phyloP scores from a whole-genome alignment of 1,140 invertebrate genomes.

The Pogonomyrmex californicus region DNA sequence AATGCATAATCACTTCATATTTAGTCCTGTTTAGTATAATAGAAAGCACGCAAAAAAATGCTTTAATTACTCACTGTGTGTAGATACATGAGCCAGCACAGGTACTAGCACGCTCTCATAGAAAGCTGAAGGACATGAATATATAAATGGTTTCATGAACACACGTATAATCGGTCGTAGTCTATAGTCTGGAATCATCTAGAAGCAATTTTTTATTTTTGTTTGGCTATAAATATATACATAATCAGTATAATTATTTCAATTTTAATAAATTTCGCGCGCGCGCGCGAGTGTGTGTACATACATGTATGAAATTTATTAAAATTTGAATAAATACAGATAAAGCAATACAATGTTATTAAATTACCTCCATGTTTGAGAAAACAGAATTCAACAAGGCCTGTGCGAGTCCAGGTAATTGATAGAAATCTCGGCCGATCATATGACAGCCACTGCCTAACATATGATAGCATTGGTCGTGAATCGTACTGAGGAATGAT shows the following conservation, averaged over 20 bases:
- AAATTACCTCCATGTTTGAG: slow-evolving; percentile 89
- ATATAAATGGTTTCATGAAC: slow-evolving; percentile 95
- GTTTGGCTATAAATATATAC: background rate
- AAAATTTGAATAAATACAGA: background rate
- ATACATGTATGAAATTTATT: background rate
- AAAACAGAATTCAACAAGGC: slow-evolving; percentile 90
- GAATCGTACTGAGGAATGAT: slow-evolving; percentile 90
- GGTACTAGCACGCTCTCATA: slow-evolving; percentile 92
- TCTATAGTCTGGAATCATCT: slow-evolving; percentile 94
- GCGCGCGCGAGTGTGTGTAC: background rate
- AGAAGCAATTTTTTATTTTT: slow-evolving; percentile 63
- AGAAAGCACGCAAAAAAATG: background rate
- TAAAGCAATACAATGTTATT: background rate
- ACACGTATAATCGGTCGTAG: slow-evolving; percentile 93
- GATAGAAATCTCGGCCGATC: slow-evolving; percentile 94
- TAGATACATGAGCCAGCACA: slow-evolving; percentile 91
- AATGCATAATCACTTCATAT: background rate
- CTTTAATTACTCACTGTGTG: slow-evolving; percentile 89
- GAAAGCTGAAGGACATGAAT: slow-evolving; percentile 93
- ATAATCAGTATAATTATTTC: background rate
- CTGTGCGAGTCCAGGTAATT: slow-evolving; percentile 89
- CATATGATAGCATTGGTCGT: slow-evolving; percentile 93
- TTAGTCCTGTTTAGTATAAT: background rate
- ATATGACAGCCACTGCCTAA: slow-evolving; percentile 92
- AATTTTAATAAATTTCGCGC: no score